phyloP scores from a whole-genome alignment of 1,140 invertebrate genomes.

The Melanaphis sacchari region DNA sequence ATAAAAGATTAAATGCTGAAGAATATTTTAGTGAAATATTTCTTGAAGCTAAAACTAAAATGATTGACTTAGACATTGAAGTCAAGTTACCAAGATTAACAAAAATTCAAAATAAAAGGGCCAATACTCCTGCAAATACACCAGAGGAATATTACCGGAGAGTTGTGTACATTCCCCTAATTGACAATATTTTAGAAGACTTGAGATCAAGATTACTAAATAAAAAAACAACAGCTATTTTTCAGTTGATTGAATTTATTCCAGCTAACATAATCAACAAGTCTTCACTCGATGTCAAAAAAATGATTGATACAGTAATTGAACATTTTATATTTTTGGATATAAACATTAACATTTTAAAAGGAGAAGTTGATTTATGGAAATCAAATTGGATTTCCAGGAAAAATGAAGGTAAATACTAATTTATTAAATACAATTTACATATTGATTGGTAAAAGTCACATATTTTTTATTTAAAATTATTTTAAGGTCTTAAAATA shows the following conservation, averaged over 20 bases:
- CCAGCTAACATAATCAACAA: background rate
- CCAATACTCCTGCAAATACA: background rate
- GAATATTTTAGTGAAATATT: slow-evolving; percentile 7
- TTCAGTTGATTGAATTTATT: slow-evolving; percentile 3
- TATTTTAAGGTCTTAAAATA: slow-evolving; percentile 5
- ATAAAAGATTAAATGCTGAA: no score
- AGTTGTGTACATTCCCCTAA: background rate
- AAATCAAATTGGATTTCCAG: background rate
- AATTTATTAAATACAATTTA: slow-evolving; percentile 2
- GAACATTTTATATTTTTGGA: background rate
- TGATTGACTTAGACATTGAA: slow-evolving; percentile 3
- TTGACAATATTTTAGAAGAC: slow-evolving; percentile 26
- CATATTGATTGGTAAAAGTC: background rate
- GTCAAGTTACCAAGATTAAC: background rate
- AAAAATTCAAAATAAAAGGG: background rate
- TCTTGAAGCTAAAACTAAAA: background rate
- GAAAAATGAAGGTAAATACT: background rate
- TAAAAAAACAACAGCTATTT: background rate
- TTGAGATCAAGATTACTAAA: background rate
- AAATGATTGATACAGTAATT: background rate
- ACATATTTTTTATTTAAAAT: background rate
- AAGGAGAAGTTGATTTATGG: slow-evolving; percentile 13
- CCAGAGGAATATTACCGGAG: slow-evolving; percentile 24
- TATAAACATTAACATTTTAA: background rate
- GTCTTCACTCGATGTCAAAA: background rate